A percentile compares a stretch with the other conserved stretches of the same genome.
phyloP scores from a whole-genome alignment of 2,888 invertebrate genomes.

The Aphidius colemani region DNA sequence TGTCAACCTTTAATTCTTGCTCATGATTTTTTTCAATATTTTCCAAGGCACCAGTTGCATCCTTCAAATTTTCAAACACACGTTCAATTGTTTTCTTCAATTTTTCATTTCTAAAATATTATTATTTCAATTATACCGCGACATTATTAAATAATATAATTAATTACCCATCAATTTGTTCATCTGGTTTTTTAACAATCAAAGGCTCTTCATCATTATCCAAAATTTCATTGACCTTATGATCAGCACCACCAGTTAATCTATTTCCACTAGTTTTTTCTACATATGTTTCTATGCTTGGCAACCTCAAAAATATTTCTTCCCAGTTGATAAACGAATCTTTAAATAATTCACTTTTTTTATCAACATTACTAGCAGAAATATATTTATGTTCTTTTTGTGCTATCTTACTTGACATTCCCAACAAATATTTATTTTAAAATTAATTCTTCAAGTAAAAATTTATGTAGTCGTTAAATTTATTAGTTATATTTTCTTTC shows the following conservation, averaged over 20 bases:
- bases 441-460: no score
- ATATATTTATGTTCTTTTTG: no score
- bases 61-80: constrained; percentile 48
- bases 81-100: constrained; percentile 53
- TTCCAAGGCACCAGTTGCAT: constrained; percentile 49
- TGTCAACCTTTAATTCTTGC: constrained; percentile 54
- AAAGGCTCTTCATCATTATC: background rate
- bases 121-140: background rate
- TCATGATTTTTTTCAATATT: constrained; percentile 51
- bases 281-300: constrained; percentile 19
- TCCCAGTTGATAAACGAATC: constrained; percentile 19
- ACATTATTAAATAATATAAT: background rate
- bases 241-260: constrained; percentile 34
- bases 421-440: no score
- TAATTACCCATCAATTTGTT: constrained; percentile 5
- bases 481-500: no score
- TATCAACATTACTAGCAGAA: no score
- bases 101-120: constrained; percentile 30
- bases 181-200: background rate
- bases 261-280: constrained; percentile 24
- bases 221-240: background rate
- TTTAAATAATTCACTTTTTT: constrained; percentile 8
- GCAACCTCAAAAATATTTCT: constrained; percentile 25
- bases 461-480: no score
- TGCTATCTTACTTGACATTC: no score